Base-by-base conservation (phyloP, 2,888 invertebrate genomes). In the Sminthurinus aureus region DNA sequence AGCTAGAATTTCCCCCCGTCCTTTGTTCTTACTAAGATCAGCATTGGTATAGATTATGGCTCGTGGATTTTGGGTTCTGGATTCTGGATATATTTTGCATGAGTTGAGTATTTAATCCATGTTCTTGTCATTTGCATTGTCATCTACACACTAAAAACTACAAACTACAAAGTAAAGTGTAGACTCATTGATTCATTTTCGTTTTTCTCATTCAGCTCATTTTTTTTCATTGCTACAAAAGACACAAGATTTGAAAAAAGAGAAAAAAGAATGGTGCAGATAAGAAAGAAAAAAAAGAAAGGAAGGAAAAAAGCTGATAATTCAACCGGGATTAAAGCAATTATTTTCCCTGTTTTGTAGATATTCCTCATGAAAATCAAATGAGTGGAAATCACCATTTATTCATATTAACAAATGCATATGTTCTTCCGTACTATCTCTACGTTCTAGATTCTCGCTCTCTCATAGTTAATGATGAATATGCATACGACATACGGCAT, bases 241-340 rank as follows among this genome's bases (percentile, higher is more conserved):
- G n/a, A 71, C 15, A 24, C 9, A 20, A 71, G 24, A n/a, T n/a
- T n/a, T n/a, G 24, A 20, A 71, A n/a, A 20, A 20, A 50, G 58
- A 58, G 15, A 58, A 58, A 18, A 18, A 18, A 58, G 18, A 58
- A 13, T 58, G 13, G 58, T 58, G 9, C 0, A 58, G 76, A 51
- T n/a, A 50, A 71, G 71, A 71, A 71, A 38, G 50, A 38, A 75
- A 69, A 13, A 20, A 67, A 9, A 74, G 74, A 74, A 50, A 74
- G 26, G 50, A 76, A 52, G 22, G n/a, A 76, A 76, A 76, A 71
- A 20, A 66, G 52, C 58, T 74, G 74, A 81, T 74, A 74, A 81
- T 74, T 81, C 73, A 73, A 81, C 73, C 74, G 74, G 81, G 81
- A 81, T 81, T 81, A 81, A 81, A 73, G 74, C 81, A 81, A 81